phyloP scores from a whole-genome alignment of 1,140 invertebrate genomes.

The Drosophila sechellia region DNA sequence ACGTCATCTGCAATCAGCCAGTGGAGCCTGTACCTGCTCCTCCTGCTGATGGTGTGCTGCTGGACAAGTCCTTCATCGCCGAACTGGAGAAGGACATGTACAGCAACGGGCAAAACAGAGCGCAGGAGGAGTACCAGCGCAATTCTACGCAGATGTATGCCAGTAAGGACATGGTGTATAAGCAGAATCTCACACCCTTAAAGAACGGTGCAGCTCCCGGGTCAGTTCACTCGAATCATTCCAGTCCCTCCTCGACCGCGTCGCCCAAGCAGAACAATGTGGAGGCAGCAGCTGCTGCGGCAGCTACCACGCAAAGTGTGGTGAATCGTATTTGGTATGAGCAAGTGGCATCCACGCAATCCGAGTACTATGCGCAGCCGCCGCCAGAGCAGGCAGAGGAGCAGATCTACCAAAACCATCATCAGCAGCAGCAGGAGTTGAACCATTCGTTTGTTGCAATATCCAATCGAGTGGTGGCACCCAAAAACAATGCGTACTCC shows the following conservation, averaged over 20 bases:
- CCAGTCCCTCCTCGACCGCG: conserved; percentile 57
- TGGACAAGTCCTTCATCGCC: conserved; percentile 87
- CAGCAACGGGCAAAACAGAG: conserved; percentile 65
- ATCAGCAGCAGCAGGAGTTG: conserved; percentile 41
- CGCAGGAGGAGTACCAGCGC: conserved; percentile 74
- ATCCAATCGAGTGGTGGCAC: conserved; percentile 77
- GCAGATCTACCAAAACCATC: conserved; percentile 73
- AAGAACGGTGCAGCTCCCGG: conserved; percentile 52
- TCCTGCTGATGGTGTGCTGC: conserved; percentile 48
- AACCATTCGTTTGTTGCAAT: conserved; percentile 82
- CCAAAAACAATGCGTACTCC: conserved; percentile 61
- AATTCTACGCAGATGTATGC: conserved; percentile 86
- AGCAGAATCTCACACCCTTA: conserved; percentile 77
- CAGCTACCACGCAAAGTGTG: conserved; percentile 72
- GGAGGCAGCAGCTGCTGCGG: conserved; percentile 40
- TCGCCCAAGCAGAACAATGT: conserved; percentile 69
- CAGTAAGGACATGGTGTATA: conserved; percentile 73
- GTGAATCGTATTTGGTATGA: conserved; percentile 85
- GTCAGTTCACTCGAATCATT: conserved; percentile 52
- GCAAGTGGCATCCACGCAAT: conserved; percentile 55
- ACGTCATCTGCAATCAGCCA: conserved; percentile 1
- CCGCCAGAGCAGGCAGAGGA: conserved; percentile 43
- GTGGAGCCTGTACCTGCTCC: conserved; percentile 17
- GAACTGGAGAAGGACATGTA: conserved; percentile 88
- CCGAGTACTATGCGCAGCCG: conserved; percentile 72